Evolutionary conservation across 2,797 vertebrate species (phyloP), one percentile per base, ranked within the genome.

Genomic region (Choloepus didactylus): DNA sequence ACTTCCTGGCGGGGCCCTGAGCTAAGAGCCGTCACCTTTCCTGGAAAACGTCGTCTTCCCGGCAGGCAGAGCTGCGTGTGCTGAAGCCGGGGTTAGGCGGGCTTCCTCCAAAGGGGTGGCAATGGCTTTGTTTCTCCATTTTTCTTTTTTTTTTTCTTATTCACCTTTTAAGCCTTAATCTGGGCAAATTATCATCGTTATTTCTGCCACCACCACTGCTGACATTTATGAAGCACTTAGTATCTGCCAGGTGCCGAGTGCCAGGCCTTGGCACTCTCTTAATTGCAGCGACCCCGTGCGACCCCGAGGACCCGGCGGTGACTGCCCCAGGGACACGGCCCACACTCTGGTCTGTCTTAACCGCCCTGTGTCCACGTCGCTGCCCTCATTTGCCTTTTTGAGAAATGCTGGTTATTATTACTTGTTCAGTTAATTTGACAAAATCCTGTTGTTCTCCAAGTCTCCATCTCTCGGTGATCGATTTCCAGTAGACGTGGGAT

Each of bases 171-270:
- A 4, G 64, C 46, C 29, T 16, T 1, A 21, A 9, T 49, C 23
- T 15, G 41, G 44, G 27, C 3, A n/a, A 15, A 35, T 62, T 25
- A 4, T 23, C 21, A 5, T 23, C 25, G 2, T 8, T 10, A 18
- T 49, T n/a, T 29, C 41, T 9, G 0, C 1, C 4, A 6, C 73
- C 19, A 5, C 9, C 54, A 2, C 8, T 10, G 3, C 62, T 3
- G 1, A 21, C 19, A 0, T 23, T 19, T 23, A 2, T 11, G 2
- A 54, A 27, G 46, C 25, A 1, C 9, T 1, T 6, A 8, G 0
- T 2, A 2, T 15, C 0, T 0, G 2, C 23, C 1, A 3, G 6
- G 44, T 0, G 4, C 72, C 4, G 6, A 0, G 38, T 56, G 5
- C 56, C 56, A 21, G 18, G 19, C 19, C 56, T 56, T 2, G 56